Evolutionary conservation across 1,140 invertebrate genomes (phyloP).

Genomic region (Tribolium madens): DNA sequence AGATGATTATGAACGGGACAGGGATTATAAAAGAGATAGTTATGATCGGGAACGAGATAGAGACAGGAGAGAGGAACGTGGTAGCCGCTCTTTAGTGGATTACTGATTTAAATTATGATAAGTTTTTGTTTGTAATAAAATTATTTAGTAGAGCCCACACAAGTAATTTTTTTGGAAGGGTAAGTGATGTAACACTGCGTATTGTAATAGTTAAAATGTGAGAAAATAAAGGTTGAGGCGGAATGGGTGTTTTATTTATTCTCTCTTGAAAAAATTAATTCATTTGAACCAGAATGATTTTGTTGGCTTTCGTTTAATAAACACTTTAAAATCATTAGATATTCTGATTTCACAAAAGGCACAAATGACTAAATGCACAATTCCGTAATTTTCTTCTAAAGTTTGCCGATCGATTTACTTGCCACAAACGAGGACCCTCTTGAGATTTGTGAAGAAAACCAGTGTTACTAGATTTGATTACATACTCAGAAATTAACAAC

Average conservation of each 20-base stretch:
- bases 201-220: not conserved
- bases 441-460: not conserved
- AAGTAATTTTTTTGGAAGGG: not conserved
- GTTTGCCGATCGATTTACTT: not conserved
- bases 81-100: slow-evolving; percentile 54
- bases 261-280: too few relatives aligned
- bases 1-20: slow-evolving; percentile 50
- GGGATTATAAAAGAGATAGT: slow-evolving; percentile 51
- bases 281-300: too few relatives aligned
- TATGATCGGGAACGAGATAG: slow-evolving; percentile 46
- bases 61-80: slow-evolving; percentile 24
- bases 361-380: too few relatives aligned
- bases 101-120: slow-evolving; percentile 48
- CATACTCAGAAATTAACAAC: too few relatives aligned
- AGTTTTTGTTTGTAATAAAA: slow-evolving; percentile 7
- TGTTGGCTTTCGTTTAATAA: too few relatives aligned
- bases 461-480: too few relatives aligned
- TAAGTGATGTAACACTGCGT: too few relatives aligned
- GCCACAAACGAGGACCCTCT: not conserved
- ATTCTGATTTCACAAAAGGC: too few relatives aligned
- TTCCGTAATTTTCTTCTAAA: not conserved
- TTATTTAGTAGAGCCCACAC: slow-evolving; percentile 2
- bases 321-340: too few relatives aligned
- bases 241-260: too few relatives aligned
- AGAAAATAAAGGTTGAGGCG: not conserved